phyloP scores from a whole-genome alignment of 2,113 vertebrate genomes.

The Stigmatopora argus region DNA sequence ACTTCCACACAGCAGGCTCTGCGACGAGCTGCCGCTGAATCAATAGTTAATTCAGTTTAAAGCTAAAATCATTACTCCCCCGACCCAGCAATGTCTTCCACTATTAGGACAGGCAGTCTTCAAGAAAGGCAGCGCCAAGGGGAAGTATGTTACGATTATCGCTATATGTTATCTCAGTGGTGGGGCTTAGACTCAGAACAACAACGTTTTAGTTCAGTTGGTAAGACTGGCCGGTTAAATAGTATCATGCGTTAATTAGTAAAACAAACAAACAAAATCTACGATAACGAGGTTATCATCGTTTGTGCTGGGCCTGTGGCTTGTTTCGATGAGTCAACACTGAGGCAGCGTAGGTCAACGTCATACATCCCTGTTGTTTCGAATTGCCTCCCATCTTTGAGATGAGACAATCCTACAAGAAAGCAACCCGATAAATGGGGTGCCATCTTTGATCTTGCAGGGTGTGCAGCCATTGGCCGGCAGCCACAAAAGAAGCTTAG shows the following conservation, averaged over 20 bases:
- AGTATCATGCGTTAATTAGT: background rate
- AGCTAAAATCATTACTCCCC: constrained; percentile 73
- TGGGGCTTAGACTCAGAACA: constrained; percentile 41
- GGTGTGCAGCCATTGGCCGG: constrained; percentile 66
- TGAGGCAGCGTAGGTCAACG: constrained; percentile 49
- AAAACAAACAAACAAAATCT: background rate
- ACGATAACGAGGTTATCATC: background rate
- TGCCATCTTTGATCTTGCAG: constrained; percentile 69
- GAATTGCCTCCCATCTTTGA: constrained; percentile 46
- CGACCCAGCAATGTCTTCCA: constrained; percentile 56
- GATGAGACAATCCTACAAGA: constrained; percentile 65
- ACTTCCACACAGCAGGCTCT: constrained; percentile 50
- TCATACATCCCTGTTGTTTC: constrained; percentile 38
- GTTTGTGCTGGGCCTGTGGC: constrained; percentile 30
- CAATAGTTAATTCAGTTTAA: constrained; percentile 73
- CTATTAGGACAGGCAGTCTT: constrained; percentile 50
- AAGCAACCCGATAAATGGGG: constrained; percentile 60
- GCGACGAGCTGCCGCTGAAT: constrained; percentile 64
- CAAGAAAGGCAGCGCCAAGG: constrained; percentile 43
- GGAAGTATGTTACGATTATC: constrained; percentile 40
- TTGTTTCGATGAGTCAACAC: constrained; percentile 49
- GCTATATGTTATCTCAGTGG: constrained; percentile 26
- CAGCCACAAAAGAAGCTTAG: constrained; percentile 67
- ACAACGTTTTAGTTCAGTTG: constrained; percentile 50
- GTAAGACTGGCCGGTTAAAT: background rate